Conservation (phyloP, 2,113 vertebrate genomes). For the Solenodon paradoxus region DNA sequence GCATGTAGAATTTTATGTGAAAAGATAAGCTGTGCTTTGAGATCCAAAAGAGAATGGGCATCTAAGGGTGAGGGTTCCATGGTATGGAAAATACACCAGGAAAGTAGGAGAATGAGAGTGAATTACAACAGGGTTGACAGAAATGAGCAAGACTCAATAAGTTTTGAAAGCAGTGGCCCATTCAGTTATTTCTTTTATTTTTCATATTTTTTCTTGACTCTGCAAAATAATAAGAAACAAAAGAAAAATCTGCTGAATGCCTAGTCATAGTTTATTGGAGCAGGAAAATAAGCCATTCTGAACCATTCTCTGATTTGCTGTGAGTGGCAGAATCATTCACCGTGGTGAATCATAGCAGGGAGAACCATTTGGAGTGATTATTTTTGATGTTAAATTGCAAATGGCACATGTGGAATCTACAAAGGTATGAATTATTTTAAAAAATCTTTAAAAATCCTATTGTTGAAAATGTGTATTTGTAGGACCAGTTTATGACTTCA, state of each 20-base stretch:
- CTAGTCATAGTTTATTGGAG: slow-evolving; percentile 82
- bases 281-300: slow-evolving; percentile 83
- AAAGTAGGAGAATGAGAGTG: slow-evolving; percentile 72
- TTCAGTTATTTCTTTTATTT: slow-evolving; percentile 82
- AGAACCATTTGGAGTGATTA: slow-evolving; percentile 75
- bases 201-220: slow-evolving; percentile 80
- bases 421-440: slow-evolving; percentile 74
- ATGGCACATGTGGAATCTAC: slow-evolving; percentile 74
- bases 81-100: slow-evolving; percentile 30
- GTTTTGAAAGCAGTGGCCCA: slow-evolving; percentile 79
- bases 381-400: slow-evolving; percentile 81
- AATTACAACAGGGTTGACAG: slow-evolving; percentile 52
- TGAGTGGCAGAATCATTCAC: slow-evolving; percentile 83
- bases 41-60: neutral
- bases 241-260: slow-evolving; percentile 83
- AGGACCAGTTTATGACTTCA: slow-evolving; percentile 32
- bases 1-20: neutral
- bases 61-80: slow-evolving; percentile 40
- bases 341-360: slow-evolving; percentile 78
- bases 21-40: slow-evolving; percentile 40
- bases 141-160: slow-evolving; percentile 76
- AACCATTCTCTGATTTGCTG: slow-evolving; percentile 76
- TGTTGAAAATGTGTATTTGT: slow-evolving; percentile 57
- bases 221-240: slow-evolving; percentile 82
- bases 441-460: slow-evolving; percentile 50